Base-by-base conservation (phyloP, 2,113 vertebrate species). In the Corythoichthys haematopterus region DNA sequence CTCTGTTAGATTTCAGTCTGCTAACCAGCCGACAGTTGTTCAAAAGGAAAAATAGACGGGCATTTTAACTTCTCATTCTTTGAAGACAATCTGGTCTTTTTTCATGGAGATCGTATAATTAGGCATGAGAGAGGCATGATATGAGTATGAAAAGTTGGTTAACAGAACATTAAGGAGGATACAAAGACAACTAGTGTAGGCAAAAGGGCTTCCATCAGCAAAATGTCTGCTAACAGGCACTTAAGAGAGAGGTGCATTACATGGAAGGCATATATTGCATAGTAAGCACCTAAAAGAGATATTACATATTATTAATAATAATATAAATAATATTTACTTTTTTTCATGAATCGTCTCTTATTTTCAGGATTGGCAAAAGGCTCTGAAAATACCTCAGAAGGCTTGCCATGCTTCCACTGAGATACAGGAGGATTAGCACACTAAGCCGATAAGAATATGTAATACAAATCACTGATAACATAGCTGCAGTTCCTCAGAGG, bases 261-360 rank as follows among this genome's bases (percentile, higher is more conserved):
- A 84, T 82, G 71, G 80, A 88, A 87, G 85, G 58, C 66, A 65
- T 59, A 66, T 55, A 65, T 48, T 66, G 43, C 67, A 37, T 66
- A 60, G 68, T 58, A 67, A 3, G 46, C 50, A 60, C 20, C 66
- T 45, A 7, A 60, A 35, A 50, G 36, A 76, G 61, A 50, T 65
- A 76, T 28, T 28, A 28, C 20, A 28, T 28, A 28, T 28, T 28
- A 28, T 28, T 28, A 28, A 28, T 28, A 28, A 28, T 28, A 28
- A 28, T 28, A 83, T 83, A 69, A 61, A 66, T 56, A 63, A 47
- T 72, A 69, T 68, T 69, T 77, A 78, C 79, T 84, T 33, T 75
- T 62, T 72, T 62, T 68, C 70, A 40, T 48, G 13, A 69, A 81
- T 78, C 52, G 38, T 70, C 65, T 80, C 35, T 69, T 35, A 60